Percentiles rank a stretch among this genome's conserved stretches.
These are phyloP conservation scores for Patella ulyssiponensis DNA, from an alignment of 2,888 invertebrate genomes.

Conservation along the genomic window DNA sequence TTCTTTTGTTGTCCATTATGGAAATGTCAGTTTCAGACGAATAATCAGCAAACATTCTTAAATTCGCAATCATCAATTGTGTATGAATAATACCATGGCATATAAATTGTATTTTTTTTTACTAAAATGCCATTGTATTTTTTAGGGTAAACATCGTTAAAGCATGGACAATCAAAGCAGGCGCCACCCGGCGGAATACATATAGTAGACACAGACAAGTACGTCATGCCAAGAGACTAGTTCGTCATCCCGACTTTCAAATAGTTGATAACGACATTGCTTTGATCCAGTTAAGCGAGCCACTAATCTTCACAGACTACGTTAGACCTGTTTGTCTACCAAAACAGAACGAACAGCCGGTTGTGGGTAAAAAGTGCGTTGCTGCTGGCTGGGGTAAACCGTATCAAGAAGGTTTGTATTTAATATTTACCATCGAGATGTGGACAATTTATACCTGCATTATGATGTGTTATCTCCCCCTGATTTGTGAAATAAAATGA, in stretches of 20 bases:
- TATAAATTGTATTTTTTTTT: too few relatives aligned
- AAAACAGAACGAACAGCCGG: constrained; percentile 33
- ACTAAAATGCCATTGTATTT: neutral
- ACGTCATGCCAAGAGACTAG: constrained; percentile 44
- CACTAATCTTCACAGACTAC: constrained; percentile 58
- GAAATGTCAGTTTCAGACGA: too few relatives aligned
- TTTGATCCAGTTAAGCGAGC: constrained; percentile 51
- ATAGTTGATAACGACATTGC: constrained; percentile 60
- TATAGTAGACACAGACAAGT: constrained; percentile 53
- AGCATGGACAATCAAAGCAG: constrained; percentile 47
- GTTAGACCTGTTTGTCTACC: constrained; percentile 61
- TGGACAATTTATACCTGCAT: neutral
- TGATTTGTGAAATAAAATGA: too few relatives aligned
- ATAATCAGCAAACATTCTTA: too few relatives aligned
- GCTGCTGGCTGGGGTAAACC: constrained; percentile 62
- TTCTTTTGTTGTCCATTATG: too few relatives aligned
- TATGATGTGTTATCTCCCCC: too few relatives aligned
- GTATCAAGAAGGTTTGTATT: constrained; percentile 43
- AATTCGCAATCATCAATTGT: too few relatives aligned
- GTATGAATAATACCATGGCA: too few relatives aligned
- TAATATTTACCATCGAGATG: neutral
- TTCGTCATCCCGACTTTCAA: constrained; percentile 48
- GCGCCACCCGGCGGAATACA: constrained; percentile 54
- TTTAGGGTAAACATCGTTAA: constrained; percentile 9
- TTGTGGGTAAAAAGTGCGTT: constrained; percentile 54